phyloP scores from a whole-genome alignment of 2,888 invertebrate genomes.

The Synanthedon andrenaeformis region DNA sequence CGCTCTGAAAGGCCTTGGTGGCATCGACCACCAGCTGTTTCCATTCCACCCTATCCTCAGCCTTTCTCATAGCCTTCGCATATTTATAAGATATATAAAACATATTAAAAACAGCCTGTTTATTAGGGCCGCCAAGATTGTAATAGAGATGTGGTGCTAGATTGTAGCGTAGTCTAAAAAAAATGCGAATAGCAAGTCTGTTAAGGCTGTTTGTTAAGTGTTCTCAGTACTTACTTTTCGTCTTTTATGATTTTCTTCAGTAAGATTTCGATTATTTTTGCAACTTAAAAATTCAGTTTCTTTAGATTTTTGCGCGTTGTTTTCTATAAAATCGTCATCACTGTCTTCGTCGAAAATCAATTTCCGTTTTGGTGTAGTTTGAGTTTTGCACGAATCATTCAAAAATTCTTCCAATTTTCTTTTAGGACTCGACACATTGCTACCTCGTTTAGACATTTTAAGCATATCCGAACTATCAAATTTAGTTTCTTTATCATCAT shows the following conservation, averaged over 20 bases:
- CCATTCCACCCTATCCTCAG: too few relatives aligned
- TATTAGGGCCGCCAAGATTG: too few relatives aligned
- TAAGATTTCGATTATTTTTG: constrained; percentile 8
- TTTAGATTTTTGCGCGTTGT: constrained; percentile 9
- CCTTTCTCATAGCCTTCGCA: too few relatives aligned
- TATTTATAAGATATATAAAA: too few relatives aligned
- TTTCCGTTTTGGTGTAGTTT: constrained; percentile 20
- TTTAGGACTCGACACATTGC: constrained; percentile 21
- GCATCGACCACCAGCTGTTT: too few relatives aligned
- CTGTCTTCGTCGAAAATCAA: constrained; percentile 41
- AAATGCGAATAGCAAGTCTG: too few relatives aligned
- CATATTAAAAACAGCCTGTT: too few relatives aligned
- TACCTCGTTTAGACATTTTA: constrained; percentile 37
- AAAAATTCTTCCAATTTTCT: constrained; percentile 13
- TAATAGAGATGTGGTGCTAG: too few relatives aligned
- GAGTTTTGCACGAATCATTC: constrained; percentile 7
- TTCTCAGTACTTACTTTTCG: constrained; percentile 8
- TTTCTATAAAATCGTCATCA: constrained; percentile 44
- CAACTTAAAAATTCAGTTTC: constrained; percentile 13
- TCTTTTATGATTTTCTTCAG: constrained; percentile 28
- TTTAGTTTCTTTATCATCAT: constrained; percentile 12
- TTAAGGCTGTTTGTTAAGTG: too few relatives aligned
- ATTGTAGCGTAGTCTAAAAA: too few relatives aligned
- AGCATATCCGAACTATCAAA: constrained; percentile 26
- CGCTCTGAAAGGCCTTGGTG: too few relatives aligned